phyloP scores from a whole-genome alignment of 2,797 vertebrate species.

The Paedocypris micromegethes region DNA sequence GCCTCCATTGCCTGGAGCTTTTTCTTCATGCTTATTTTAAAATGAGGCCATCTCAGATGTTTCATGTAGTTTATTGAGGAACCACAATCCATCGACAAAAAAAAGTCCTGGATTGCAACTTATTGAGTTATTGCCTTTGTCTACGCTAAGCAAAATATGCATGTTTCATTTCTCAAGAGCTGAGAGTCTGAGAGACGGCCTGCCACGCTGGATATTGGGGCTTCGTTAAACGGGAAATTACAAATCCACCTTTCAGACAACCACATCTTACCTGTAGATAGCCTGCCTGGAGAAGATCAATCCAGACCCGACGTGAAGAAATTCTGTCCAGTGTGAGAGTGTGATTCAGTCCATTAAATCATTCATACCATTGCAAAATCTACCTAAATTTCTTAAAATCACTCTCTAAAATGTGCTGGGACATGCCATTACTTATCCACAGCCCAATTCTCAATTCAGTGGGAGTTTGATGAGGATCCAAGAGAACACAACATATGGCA shows the following conservation, averaged over 20 bases:
- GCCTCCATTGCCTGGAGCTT: conserved; percentile 42
- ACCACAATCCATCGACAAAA: conserved; percentile 55
- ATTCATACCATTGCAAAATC: neutral
- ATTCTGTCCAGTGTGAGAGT: too few species aligned
- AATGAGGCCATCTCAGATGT: conserved; percentile 62
- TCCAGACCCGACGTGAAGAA: neutral
- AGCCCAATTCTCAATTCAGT: neutral
- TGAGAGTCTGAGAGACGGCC: conserved; percentile 31
- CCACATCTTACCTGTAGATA: conserved; percentile 46
- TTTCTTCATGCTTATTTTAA: conserved; percentile 56
- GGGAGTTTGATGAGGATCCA: conserved; percentile 44
- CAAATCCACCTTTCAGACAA: conserved; percentile 50
- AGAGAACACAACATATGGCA: conserved; percentile 40
- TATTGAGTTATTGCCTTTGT: conserved; percentile 47
- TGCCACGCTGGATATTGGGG: conserved; percentile 32
- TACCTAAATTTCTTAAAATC: conserved; percentile 20
- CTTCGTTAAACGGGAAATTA: conserved; percentile 48
- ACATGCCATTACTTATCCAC: conserved; percentile 17
- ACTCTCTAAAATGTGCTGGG: neutral
- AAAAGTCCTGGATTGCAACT: conserved; percentile 36
- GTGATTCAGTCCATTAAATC: too few species aligned
- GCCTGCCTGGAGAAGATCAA: conserved; percentile 25
- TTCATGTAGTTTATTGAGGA: conserved; percentile 59
- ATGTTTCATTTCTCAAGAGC: conserved; percentile 44
- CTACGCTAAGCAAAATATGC: conserved; percentile 45